Conservation (phyloP, 2,797 vertebrate genomes). For the Chelon labrosus region DNA sequence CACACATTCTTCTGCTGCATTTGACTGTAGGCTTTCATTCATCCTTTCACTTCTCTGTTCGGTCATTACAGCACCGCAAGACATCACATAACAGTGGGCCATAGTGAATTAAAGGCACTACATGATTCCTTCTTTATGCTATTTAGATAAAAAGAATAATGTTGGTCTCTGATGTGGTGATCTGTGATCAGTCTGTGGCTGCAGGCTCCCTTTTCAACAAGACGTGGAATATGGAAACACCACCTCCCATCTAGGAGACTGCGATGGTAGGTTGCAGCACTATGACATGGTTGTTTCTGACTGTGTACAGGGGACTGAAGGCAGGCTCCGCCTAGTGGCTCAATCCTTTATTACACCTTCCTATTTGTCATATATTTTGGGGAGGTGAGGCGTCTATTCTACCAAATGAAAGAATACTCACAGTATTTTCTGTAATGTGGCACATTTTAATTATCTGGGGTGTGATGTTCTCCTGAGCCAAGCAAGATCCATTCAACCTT, state of each 20-base stretch:
- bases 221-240: slow-evolving; percentile 91
- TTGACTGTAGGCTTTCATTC: not conserved
- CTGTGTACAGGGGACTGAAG: slow-evolving; percentile 30
- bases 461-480: slow-evolving; percentile 20
- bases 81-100: no score
- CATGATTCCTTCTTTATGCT: not conserved
- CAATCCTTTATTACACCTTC: slow-evolving; percentile 42
- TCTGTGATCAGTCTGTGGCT: slow-evolving; percentile 48
- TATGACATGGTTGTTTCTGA: slow-evolving; percentile 56
- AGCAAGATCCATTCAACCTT: slow-evolving; percentile 31
- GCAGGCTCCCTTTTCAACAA: slow-evolving; percentile 92
- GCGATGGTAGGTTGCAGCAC: slow-evolving; percentile 90
- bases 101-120: not conserved
- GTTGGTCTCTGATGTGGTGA: slow-evolving; percentile 9
- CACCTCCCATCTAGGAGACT: slow-evolving; percentile 93
- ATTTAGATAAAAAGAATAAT: not conserved
- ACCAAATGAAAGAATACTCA: not conserved
- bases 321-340: slow-evolving; percentile 74
- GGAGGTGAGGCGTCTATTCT: not conserved
- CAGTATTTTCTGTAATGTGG: slow-evolving; percentile 19
- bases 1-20: not conserved
- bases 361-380: slow-evolving; percentile 56
- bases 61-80: no score
- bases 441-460: slow-evolving; percentile 40
- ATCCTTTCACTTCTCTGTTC: not conserved